These are phyloP conservation scores for Hemiscyllium ocellatum DNA, from an alignment of 2,113 vertebrate genomes.

Conservation along the genomic window DNA sequence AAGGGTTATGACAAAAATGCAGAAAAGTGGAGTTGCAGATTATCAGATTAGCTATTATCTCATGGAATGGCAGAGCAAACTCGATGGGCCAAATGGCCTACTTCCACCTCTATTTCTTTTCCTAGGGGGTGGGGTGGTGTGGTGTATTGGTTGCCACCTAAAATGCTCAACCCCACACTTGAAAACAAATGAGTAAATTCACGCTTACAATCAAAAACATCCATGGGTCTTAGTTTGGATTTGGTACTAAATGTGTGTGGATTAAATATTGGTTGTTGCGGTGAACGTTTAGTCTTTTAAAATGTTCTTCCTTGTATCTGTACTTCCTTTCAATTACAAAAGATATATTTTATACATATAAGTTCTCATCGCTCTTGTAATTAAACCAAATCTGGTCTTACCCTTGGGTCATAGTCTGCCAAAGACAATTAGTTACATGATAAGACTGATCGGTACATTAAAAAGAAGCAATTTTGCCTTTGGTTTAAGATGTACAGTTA, in stretches of 20 bases:
- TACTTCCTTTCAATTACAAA: not conserved
- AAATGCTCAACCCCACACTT: too few species aligned
- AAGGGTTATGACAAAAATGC: too few species aligned
- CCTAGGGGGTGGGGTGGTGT: too few species aligned
- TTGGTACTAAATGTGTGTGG: not conserved
- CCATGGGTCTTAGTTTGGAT: not conserved
- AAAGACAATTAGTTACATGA: not conserved
- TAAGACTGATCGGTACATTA: not conserved
- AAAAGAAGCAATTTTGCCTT: not conserved
- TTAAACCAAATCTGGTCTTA: not conserved
- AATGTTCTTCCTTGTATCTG: not conserved
- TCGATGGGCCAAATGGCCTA: too few species aligned
- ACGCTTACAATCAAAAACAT: not conserved
- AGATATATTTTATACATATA: not conserved
- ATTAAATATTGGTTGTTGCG: not conserved
- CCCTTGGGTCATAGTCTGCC: not conserved
- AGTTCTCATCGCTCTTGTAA: not conserved
- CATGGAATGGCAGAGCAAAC: too few species aligned
- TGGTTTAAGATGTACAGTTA: not conserved
- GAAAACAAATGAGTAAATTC: too few species aligned
- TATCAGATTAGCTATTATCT: too few species aligned
- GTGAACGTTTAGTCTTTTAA: not conserved
- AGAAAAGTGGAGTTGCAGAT: too few species aligned
- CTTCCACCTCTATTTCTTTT: too few species aligned
- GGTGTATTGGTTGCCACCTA: too few species aligned